Percentiles rank a stretch among this genome's conserved stretches.
phyloP scores from a whole-genome alignment of 2,888 invertebrate species.

The Amblyjoppa fuscipennis region DNA sequence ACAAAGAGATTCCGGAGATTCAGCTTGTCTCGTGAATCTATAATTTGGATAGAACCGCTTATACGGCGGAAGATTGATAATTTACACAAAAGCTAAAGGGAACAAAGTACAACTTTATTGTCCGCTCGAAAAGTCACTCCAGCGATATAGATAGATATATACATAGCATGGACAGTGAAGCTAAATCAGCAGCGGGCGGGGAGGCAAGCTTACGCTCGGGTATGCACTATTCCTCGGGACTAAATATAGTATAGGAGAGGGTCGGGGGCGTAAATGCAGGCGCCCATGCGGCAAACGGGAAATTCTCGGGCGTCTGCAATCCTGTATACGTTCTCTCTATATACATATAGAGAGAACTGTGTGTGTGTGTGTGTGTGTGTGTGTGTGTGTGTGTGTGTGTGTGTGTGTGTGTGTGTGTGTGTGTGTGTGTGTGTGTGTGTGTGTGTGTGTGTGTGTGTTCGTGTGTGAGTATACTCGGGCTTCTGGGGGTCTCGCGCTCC shows the following conservation, averaged over 20 bases:
- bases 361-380: background rate
- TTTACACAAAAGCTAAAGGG: background rate
- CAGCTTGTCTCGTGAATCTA: background rate
- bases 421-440: background rate
- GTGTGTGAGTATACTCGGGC: background rate
- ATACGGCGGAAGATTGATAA: background rate
- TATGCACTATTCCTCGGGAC: constrained; percentile 51
- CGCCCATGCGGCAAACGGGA: constrained; percentile 61
- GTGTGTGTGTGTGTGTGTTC: background rate
- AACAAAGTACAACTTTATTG: constrained; percentile 32
- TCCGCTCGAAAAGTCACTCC: constrained; percentile 15
- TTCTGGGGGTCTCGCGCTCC: too few species aligned
- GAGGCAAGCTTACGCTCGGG: constrained; percentile 35
- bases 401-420: background rate
- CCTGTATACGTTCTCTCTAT: background rate
- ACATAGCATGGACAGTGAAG: background rate
- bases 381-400: background rate
- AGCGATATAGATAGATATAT: constrained; percentile 31
- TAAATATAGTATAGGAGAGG: constrained; percentile 54
- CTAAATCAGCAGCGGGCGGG: constrained; percentile 30
- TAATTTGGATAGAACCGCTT: background rate
- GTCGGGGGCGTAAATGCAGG: constrained; percentile 56
- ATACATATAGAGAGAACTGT: background rate
- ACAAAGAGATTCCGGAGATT: background rate
- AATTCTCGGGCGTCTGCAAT: constrained; percentile 62